Evolutionary conservation across 2,888 invertebrate genomes (phyloP), one percentile per base, ranked within the genome.

Genomic region (Liodrosophila aerea): DNA sequence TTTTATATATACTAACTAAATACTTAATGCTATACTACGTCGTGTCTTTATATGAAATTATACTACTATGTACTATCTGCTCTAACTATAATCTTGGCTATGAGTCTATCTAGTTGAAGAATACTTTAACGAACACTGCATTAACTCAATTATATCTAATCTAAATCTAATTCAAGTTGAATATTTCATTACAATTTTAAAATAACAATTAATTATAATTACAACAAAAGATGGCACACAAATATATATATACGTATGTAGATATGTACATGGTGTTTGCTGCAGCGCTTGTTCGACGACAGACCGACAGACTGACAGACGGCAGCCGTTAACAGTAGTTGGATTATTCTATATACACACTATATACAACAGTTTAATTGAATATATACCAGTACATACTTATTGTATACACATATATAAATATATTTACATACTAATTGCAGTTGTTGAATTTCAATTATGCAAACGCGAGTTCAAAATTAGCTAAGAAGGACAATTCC

Each of bases 401-500:
- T 44, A 47, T 50, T 52, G 34, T 44, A 53, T 61, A 53, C 66
- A 33, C 34, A 67, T 45, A 53, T 37, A 59, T 41, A 56, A 33
- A 43, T 36, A 57, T 68, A 62, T 56, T 51, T 47, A 62, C 40
- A 37, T 52, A 61, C 64, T 47, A 51, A 59, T 85, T 82, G 68
- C 81, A 82, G 86, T 76, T 80, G 63, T 70, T 80, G 66, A 73
- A 69, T 64, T 69, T 71, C 45, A 73, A 73, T 84, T 70, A 63
- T 60, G 64, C 62, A 54, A 76, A 65, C 18, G 46, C 44, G 41
- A 60, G 63, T 64, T 66, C 63, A 37, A 63, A 61, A 34, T 30
- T 13, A 54, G 30, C 34, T 39, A 73, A 44, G 50, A 75, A 54
- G 41, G 36, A 49, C 31, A 65, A 66, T 50, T 34, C 52, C 7